Evolutionary conservation across 2,888 invertebrate species (phyloP), one percentile per base, ranked within the genome.

Genomic region (Euclidia mi): DNA sequence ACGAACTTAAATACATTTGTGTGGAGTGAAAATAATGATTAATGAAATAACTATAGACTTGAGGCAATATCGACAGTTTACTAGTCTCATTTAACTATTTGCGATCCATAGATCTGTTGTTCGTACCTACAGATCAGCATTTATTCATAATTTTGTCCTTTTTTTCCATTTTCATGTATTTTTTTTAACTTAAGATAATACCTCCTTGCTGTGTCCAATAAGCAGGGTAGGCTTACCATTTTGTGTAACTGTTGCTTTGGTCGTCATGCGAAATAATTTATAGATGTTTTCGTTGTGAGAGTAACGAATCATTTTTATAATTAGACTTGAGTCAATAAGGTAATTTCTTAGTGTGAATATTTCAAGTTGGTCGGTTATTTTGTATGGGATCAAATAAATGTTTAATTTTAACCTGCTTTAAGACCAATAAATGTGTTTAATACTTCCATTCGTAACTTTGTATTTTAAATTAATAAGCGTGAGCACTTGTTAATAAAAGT

Each of bases 381-480:
- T 51, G 38, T 44, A 20, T 32, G 32, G 37, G 37, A 3, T 51
- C 15, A n/a, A 15, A 40, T 20, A 18, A 15, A 10, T 25, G 1
- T n/a, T 6, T 38, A 28, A 47, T 15, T 20, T 41, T 41, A 3
- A 11, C 3, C 4, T 18, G 12, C 18, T 12, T 3, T 11, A 34
- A 25, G 34, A 42, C 42, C 42, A 57, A 32, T 43, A 29, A 46
- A 29, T 29, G 29, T 43, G 17, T 43, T 29, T 29, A 4, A 28
- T n/a, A 35, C 52, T 62, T 65, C 55, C 63, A 70, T 44, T 55
- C 10, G 40, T 48, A 55, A 47, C 10, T 60, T 65, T 65, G 41
- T 69, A 53, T 55, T 59, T 57, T 56, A 61, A 44, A 32, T 15
- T 42, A 37, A 6, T 44, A 32, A 44, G 31, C 29, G 37, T 31